Base-by-base conservation (phyloP, 2,113 vertebrate species). In the Scortum barcoo region DNA sequence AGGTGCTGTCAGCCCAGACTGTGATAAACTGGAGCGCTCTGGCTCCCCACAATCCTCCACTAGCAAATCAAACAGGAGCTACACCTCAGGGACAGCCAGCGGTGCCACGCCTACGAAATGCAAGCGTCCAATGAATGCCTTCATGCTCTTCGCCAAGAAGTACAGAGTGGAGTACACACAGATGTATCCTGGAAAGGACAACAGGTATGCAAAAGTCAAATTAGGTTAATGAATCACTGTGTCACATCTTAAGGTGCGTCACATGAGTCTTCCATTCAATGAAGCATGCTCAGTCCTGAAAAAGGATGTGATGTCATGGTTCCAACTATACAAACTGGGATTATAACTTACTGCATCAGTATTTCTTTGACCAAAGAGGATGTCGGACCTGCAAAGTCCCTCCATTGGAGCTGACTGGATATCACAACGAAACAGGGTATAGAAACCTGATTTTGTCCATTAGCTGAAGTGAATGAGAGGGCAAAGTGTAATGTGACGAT, bases 61-160 rank as follows among this genome's bases (percentile, higher is more conserved):
- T 78, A 94, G 93, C 91, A 98, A 97, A 95, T 96, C 97, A 90
- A 95, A 94, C 92, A 96, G 96, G 93, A 96, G 94, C 93, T 95
- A 97, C 87, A 95, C 95, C 96, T 97, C 98, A 97, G 97, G 96
- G 96, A 97, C 96, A 92, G 90, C 94, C 89, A 95, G 87, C 87
- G 95, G 93, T 93, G 96, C 96, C 96, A 96, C 96, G 60, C 97
- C 97, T 90, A 97, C 95, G 87, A 99, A 98, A 95, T 99, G 98
- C 97, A 99, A 99, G 96, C 97, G 98, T 96, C 98, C 98, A 96
- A 99, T 99, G 98, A 99, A 99, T 93, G 98, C 98, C 96, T 99
- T 99, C 96, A 99, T 99, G 98, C 97, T 99, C 86, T 99, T 99
- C 86, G 98, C 98, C 95, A 99, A 99, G 97, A 99, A 99, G 87